These are phyloP conservation scores for Elysia chlorotica DNA, from an alignment of 1,140 invertebrate species.

Conservation along the genomic window DNA sequence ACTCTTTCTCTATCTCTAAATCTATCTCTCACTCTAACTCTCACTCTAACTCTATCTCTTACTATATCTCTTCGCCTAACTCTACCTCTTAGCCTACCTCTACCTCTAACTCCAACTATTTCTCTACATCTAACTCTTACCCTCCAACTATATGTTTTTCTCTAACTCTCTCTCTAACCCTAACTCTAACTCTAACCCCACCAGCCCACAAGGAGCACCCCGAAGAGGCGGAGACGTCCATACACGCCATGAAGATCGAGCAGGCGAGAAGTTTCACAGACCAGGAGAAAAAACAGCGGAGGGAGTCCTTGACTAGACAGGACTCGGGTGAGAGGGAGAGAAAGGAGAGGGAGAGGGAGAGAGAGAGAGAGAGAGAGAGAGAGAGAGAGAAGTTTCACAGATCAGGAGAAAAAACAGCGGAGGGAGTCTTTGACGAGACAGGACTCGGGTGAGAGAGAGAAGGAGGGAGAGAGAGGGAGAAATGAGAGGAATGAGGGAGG, in stretches of 20 bases:
- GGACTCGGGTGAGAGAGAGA: too few relatives aligned
- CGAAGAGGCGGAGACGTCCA: constrained; percentile 24
- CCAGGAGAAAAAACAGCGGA: background rate
- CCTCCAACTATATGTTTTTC: background rate
- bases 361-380: background rate
- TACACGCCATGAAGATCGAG: constrained; percentile 29
- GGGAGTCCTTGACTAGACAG: too few relatives aligned
- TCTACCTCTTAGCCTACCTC: too few relatives aligned
- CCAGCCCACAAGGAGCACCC: constrained; percentile 23
- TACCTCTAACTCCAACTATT: too few relatives aligned
- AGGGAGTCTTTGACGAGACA: too few relatives aligned
- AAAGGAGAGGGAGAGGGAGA: background rate
- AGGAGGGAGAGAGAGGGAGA: too few relatives aligned
- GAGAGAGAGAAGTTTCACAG: background rate
- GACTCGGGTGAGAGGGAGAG: too few relatives aligned
- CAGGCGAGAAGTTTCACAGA: constrained; percentile 17
- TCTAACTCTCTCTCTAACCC: background rate
- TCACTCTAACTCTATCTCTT: too few relatives aligned
- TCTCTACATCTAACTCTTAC: background rate
- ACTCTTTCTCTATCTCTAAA: too few relatives aligned
- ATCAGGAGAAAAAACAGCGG: background rate
- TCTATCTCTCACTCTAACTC: too few relatives aligned
- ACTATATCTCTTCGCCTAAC: too few relatives aligned
- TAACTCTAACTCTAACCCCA: background rate
- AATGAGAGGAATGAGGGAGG: background rate